A percentile compares a stretch with the other conserved stretches of the same genome.
These are phyloP conservation scores for Heliconius hewitsoni DNA, from an alignment of 1,140 invertebrate species.

Conservation along the genomic window DNA sequence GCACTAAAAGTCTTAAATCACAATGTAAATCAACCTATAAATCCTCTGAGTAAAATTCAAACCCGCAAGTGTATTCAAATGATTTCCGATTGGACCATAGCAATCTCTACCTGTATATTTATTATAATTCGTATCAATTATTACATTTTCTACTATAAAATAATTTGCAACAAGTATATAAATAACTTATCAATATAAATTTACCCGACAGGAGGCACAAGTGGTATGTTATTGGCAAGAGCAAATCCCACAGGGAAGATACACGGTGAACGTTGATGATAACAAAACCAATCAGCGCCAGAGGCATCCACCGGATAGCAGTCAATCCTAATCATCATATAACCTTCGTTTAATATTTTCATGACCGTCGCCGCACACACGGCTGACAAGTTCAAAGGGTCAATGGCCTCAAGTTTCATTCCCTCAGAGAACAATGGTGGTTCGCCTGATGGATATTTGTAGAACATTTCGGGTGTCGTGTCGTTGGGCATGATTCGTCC, in stretches of 20 bases:
- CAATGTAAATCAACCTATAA: no score
- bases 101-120: no score
- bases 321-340: constrained; percentile 97
- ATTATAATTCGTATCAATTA: no score
- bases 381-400: constrained; percentile 95
- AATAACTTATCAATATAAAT: background rate
- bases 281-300: constrained; percentile 98
- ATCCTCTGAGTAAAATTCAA: background rate
- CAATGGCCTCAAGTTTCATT: constrained; percentile 98
- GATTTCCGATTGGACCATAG: no score
- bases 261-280: constrained; percentile 95
- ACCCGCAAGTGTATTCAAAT: no score
- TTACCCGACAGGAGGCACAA: constrained; percentile 92
- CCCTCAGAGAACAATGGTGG: constrained; percentile 88
- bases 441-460: constrained; percentile 65
- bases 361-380: constrained; percentile 98
- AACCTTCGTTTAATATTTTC: constrained; percentile 94
- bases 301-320: constrained; percentile 91
- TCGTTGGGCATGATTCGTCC: constrained; percentile 86
- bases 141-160: no score
- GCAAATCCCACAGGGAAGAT: constrained; percentile 98
- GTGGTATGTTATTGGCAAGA: constrained; percentile 88
- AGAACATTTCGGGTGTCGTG: constrained; percentile 84
- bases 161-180: background rate
- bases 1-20: no score